Evolutionary conservation across 2,113 vertebrate species (phyloP).

Genomic region (Prietella phreatophila): DNA sequence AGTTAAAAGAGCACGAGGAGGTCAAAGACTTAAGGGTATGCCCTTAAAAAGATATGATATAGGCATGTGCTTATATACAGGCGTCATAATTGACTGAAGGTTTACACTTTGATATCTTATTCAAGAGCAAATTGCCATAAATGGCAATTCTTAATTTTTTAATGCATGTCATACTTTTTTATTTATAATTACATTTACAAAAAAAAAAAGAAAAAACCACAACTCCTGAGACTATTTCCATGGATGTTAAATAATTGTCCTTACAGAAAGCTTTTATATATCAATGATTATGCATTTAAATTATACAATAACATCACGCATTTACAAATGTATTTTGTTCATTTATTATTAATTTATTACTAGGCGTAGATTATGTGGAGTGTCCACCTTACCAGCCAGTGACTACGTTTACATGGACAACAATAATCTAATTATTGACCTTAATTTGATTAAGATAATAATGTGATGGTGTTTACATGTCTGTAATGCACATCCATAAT

Average conservation of each 20-base stretch:
- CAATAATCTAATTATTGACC: too few relatives aligned
- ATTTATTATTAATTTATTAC: too few relatives aligned
- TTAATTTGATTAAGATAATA: too few relatives aligned
- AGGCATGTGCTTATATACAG: not conserved
- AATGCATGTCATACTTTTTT: not conserved
- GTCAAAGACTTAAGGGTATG: slow-evolving; percentile 85
- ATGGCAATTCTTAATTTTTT: not conserved
- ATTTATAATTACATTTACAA: too few relatives aligned
- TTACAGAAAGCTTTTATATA: not conserved
- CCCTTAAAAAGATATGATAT: not conserved
- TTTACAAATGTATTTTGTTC: not conserved
- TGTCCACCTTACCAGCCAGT: not conserved
- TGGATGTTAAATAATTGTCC: not conserved
- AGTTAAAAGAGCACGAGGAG: slow-evolving; percentile 85
- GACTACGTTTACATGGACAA: too few relatives aligned
- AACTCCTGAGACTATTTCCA: not conserved
- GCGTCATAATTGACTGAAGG: not conserved
- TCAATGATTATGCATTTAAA: not conserved
- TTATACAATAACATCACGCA: not conserved
- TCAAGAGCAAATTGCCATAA: not conserved
- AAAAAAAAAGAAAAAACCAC: too few relatives aligned
- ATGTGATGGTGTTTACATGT: too few relatives aligned
- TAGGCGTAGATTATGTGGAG: too few relatives aligned
- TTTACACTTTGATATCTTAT: not conserved
- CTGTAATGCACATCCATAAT: too few relatives aligned